A percentile compares a stretch with the other conserved stretches of the same genome.
These are phyloP conservation scores for Myotis findleyi DNA, from an alignment of 2,797 vertebrate genomes.

Conservation along the genomic window DNA sequence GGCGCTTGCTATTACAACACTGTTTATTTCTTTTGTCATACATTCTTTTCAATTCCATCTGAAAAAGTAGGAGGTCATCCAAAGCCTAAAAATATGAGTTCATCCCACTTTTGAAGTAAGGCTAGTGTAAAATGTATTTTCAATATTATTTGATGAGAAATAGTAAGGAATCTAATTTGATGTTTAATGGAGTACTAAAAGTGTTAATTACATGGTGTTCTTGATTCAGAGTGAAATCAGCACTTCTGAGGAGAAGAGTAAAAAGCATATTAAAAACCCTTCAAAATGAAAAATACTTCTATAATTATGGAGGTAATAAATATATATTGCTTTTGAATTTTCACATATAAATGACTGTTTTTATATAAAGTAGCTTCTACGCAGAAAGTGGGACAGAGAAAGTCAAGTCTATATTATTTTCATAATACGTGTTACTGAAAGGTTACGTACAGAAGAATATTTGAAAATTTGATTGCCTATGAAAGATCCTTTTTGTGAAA, in stretches of 20 bases:
- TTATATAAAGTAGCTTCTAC: conserved; percentile 36
- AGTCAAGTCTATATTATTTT: conserved; percentile 10
- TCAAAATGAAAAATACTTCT: conserved; percentile 38
- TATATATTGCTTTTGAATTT: not conserved
- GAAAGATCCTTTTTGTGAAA: not conserved
- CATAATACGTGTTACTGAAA: not conserved
- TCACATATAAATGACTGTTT: conserved; percentile 8
- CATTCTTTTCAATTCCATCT: not conserved
- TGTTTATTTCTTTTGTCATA: not conserved
- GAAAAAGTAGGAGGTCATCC: not conserved
- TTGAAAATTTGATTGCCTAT: not conserved
- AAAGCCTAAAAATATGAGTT: not conserved
- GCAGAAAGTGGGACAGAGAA: not conserved
- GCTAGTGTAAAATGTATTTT: not conserved
- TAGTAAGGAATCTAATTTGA: conserved; percentile 41
- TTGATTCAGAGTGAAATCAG: not conserved
- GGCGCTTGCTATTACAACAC: not conserved
- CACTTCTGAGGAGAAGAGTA: conserved; percentile 20
- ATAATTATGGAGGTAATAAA: not conserved
- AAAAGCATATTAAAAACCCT: not conserved
- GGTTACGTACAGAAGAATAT: not conserved
- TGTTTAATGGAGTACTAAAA: not conserved
- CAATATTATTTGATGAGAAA: not conserved
- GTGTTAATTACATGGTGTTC: not conserved
- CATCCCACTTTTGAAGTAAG: not conserved